Percentiles rank a stretch among this genome's conserved stretches.
Evolutionary conservation across 2,888 invertebrate genomes (phyloP).

Genomic region (Petrolisthes manimaculis): DNA sequence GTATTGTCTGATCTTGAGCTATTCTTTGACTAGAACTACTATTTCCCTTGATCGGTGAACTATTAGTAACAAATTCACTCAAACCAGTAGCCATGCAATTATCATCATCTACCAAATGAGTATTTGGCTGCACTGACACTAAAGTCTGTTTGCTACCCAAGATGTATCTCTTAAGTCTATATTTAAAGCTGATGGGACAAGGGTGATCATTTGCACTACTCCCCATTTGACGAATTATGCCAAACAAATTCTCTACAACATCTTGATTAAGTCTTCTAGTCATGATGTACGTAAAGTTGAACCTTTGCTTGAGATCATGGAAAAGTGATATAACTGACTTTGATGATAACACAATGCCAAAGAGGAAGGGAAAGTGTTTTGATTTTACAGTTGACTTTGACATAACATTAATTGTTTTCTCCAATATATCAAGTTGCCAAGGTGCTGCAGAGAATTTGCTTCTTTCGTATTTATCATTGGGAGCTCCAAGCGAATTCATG

Average conservation of each 20-base stretch:
- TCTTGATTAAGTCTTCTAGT: not conserved
- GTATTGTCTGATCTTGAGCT: not conserved
- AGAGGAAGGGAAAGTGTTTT: not conserved
- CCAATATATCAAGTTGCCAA: not conserved
- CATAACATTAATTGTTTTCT: not conserved
- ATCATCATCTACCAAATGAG: no score
- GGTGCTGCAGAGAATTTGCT: not conserved
- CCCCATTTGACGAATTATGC: not conserved
- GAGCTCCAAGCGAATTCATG: no score
- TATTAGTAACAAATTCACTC: no score
- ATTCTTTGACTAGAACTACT: no score
- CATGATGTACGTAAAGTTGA: no score
- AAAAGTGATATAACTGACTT: no score
- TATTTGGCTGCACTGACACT: not conserved
- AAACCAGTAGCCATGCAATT: no score
- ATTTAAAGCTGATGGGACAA: not conserved
- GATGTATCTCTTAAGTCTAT: not conserved
- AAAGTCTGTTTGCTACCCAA: not conserved
- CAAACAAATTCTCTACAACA: not conserved
- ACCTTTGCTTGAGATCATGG: no score
- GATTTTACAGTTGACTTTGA: not conserved
- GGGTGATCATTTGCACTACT: not conserved
- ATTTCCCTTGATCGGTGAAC: no score
- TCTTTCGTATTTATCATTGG: no score
- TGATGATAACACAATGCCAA: not conserved